A percentile compares a stretch with the other conserved stretches of the same genome.
Conservation (phyloP, 2,888 invertebrate genomes). For the Eilema griseolum region DNA sequence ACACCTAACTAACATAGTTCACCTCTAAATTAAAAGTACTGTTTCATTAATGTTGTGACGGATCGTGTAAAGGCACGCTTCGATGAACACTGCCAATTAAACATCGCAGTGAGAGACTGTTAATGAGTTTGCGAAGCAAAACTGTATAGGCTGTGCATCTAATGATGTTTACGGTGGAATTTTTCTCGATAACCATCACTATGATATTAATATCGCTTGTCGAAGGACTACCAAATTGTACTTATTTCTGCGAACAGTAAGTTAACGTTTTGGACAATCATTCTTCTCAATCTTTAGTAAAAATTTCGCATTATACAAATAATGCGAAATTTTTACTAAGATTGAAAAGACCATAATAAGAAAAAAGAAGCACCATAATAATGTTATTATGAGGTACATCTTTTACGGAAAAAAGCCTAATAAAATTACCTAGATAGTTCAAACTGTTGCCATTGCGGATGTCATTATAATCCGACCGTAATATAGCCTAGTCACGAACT, state of each 20-base stretch:
- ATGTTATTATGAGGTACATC: too few species aligned
- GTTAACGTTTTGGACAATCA: constrained; percentile 12
- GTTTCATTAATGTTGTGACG: constrained; percentile 49
- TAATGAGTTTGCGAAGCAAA: constrained; percentile 48
- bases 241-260: constrained; percentile 40
- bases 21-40: constrained; percentile 50
- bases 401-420: background rate
- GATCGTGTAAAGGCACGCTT: constrained; percentile 31
- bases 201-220: constrained; percentile 21
- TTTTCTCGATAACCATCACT: constrained; percentile 32
- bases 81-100: constrained; percentile 24
- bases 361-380: background rate
- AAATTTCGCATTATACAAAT: background rate
- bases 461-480: too few species aligned
- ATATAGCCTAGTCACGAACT: too few species aligned
- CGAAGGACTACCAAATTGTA: constrained; percentile 31
- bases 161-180: constrained; percentile 35
- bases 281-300: background rate
- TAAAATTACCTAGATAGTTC: too few species aligned
- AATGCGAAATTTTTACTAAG: too few species aligned
- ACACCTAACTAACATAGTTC: background rate
- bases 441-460: too few species aligned
- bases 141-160: constrained; percentile 20
- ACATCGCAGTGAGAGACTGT: constrained; percentile 27
- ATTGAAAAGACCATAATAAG: too few species aligned